Base-by-base conservation (phyloP, 2,113 vertebrate genomes). In the Pomatorhinus ruficollis region DNA sequence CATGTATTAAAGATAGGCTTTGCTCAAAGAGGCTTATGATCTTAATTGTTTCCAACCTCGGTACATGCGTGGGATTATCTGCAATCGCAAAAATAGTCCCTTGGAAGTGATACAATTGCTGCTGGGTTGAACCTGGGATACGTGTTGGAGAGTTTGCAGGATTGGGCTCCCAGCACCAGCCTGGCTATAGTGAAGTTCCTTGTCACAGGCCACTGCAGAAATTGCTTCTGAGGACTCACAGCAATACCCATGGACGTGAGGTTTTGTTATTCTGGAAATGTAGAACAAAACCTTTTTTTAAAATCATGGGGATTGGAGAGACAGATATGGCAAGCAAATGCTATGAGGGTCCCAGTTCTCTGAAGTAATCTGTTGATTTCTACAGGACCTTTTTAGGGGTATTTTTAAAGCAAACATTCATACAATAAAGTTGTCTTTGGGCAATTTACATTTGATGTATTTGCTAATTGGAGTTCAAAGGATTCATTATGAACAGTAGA, bases 11-110 rank as follows among this genome's bases (percentile, higher is more conserved):
- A 91, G 84, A 76, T 57, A 79, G 89, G 27, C 50, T 83, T 74
- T 61, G 40, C 53, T 87, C 37, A 53, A 91, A 95, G 84, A 72
- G 78, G 84, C 54, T 96, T 95, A 87, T n/a, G 30, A 25, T 93
- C 87, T 64, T 87, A 71, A 49, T 91, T 91, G 70, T 93, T 91
- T 75, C 85, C 63, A 39, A 8, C 59, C 42, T 87, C 42, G 22
- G 37, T 87, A 87, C 50, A 5, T 72, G 74, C 21, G 2, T 39
- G 65, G 52, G 83, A 91, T 94, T 95, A 85, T 69, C 63, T 30
- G 57, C 77, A 76, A 44, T 89, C 35, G 0, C 63, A 21, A 69
- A 76, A 89, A 57, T 65, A 91, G 81, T 61, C n/a, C 52, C 11
- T n/a, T 52, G 77, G 52, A 89, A 91, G 23, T 2, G 50, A 17